A percentile compares a stretch with the other conserved stretches of the same genome.
phyloP scores from a whole-genome alignment of 2,888 invertebrate species.

The Corythucha ciliata region DNA sequence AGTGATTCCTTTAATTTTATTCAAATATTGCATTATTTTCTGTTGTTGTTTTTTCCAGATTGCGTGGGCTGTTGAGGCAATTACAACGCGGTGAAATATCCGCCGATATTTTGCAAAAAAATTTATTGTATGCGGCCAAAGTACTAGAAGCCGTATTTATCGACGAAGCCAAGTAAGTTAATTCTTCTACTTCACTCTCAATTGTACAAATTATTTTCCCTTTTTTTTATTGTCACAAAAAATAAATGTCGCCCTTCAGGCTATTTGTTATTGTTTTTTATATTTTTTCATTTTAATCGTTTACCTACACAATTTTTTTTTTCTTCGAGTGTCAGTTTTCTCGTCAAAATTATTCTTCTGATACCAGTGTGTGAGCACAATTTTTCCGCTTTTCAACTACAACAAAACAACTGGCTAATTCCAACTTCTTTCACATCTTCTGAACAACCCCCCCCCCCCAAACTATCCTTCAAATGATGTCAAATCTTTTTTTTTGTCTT shows the following conservation, averaged over 20 bases:
- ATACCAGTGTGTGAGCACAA: not conserved
- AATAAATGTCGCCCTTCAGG: not conserved
- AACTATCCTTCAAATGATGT: too few relatives aligned
- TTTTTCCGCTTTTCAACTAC: too few relatives aligned
- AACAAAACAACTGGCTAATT: too few relatives aligned
- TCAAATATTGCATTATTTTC: too few relatives aligned
- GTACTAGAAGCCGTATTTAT: constrained; percentile 88
- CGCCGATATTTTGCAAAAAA: constrained; percentile 79
- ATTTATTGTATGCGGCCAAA: constrained; percentile 85
- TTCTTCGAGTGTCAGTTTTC: not conserved
- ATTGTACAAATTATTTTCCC: not conserved
- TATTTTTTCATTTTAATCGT: not conserved
- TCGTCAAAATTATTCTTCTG: not conserved
- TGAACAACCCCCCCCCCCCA: too few relatives aligned
- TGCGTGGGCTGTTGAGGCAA: constrained; percentile 81
- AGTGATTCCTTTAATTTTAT: too few relatives aligned
- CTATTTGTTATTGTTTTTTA: not conserved
- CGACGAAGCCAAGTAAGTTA: constrained; percentile 89
- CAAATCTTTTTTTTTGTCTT: too few relatives aligned
- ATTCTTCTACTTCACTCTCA: not conserved
- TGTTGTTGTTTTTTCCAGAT: constrained; percentile 49
- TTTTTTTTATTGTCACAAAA: not conserved
- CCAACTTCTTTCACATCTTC: too few relatives aligned
- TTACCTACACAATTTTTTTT: not conserved
- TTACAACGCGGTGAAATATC: constrained; percentile 80